Evolutionary conservation across 1,140 invertebrate species (phyloP), one percentile per base, ranked within the genome.

Genomic region (Centruroides sculpturatus): DNA sequence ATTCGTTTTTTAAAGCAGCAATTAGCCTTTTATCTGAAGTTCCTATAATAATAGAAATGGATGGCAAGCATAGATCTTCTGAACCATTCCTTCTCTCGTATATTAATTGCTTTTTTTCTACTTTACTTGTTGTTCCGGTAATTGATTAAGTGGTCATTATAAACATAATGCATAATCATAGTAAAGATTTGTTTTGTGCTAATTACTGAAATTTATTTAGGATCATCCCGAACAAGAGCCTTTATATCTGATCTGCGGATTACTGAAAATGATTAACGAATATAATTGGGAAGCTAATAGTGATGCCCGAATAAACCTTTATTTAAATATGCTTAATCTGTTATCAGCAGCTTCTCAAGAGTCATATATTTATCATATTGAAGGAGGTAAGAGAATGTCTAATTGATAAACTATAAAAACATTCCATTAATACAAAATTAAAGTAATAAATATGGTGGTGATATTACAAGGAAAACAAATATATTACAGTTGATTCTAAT

Each of bases 1-100:
- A 97, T 79, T 88, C 89, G 3, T 95, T 91, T 71, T 86, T 96
- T 59, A 93, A 93, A 76, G 85, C 88, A 50, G 83, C 89, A 0
- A 80, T 96, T 9, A 83, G 81, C 55, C 73, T 90, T 23, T 80
- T 95, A 52, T 80, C 83, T 5, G 87, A 93, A 66, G 77, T 92
- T 67, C 85, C 86, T 1, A 78, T 81, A 59, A 80, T 79, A n/a
- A 76, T 89, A 56, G 83, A 89, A 67, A 77, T 85, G 55, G 87
- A 89, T 67, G 83, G 84, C 4, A 84, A 86, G 68, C 76, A 81
- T 12, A 81, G 81, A 66, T 81, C 81, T 50, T 81, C 84, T 0
- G 85, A 92, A 67, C 76, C 80, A 3, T 86, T 83, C 73, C 71
- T 92, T 3, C 71, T 83, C 0, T 80, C 83, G 0, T 88, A 86